phyloP scores from a whole-genome alignment of 1,140 invertebrate genomes.

The Saxidomus purpurata region DNA sequence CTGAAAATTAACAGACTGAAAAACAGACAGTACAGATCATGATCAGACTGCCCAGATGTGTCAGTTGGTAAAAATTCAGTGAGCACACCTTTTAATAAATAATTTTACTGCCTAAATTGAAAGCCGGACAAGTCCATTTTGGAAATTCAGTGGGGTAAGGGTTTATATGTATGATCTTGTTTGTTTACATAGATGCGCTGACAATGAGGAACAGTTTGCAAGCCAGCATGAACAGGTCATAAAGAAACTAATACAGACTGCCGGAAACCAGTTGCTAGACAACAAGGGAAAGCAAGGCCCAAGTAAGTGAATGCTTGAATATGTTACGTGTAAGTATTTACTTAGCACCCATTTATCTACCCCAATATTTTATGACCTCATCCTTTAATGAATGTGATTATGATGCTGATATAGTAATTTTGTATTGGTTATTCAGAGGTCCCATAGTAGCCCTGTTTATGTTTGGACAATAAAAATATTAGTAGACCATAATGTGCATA shows the following conservation, averaged over 20 bases:
- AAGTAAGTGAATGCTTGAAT: conserved; percentile 31
- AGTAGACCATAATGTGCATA: no score
- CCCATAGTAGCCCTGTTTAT: no score
- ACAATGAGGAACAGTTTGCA: conserved; percentile 69
- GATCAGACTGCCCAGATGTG: background rate
- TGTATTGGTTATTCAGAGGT: no score
- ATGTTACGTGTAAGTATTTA: background rate
- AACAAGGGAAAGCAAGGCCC: conserved; percentile 47
- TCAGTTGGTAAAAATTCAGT: background rate
- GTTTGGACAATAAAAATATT: no score
- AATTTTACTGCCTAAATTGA: background rate
- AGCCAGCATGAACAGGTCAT: conserved; percentile 72
- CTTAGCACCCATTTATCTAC: background rate
- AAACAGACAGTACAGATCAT: background rate
- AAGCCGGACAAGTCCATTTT: no score
- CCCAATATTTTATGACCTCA: no score
- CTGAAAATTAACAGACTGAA: no score
- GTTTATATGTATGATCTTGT: no score
- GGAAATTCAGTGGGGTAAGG: no score
- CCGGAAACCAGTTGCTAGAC: background rate
- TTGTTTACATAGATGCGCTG: conserved; percentile 70
- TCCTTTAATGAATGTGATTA: no score
- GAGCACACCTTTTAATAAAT: background rate
- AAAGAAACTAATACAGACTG: conserved; percentile 54
- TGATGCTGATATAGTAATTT: no score